Evolutionary conservation across 2,888 invertebrate species (phyloP), one percentile per base, ranked within the genome.

Genomic region (Drosophila buzzatii): DNA sequence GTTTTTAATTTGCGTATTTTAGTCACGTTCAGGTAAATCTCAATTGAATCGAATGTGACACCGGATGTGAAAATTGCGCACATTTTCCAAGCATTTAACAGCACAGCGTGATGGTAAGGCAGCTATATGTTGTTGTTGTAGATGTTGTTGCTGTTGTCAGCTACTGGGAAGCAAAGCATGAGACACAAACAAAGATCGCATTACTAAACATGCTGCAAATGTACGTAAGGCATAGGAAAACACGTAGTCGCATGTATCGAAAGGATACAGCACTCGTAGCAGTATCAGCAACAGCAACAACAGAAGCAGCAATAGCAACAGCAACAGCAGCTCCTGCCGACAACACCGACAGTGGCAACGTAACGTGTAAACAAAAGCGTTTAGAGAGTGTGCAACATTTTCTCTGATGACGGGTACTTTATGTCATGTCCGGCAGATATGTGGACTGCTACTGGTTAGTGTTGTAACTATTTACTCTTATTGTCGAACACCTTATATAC

Each of bases 31-130:
- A 89, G 87, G 89, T 88, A 90, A 90, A 90, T 90, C 89, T 90
- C 90, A 90, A 90, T 90, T 90, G 90, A 90, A 90, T 90, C 90
- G 82, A 90, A 90, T 90, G 90, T 90, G 90, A 90, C 89, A 89
- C 89, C 90, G 90, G 90, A 90, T 90, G 89, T 89, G 83, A 90
- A 89, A 89, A 90, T 86, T 87, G 84, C 85, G 86, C 89, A 86
- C 89, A 86, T 86, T 89, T 86, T 89, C 89, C 89, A 85, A 82
- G 85, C 86, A 86, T 86, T 85, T 85, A 81, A 52, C 82, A 65
- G 70, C 71, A 56, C 67, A 68, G 58, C 56, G 67, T 65, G 67
- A 66, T 67, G 70, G 68, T 49, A 18, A 56, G 55, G 66, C n/a
- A 73, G 58, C 65, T 51, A 61, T 68, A 61, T 52, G 66, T 66